A percentile compares a stretch with the other conserved stretches of the same genome.
phyloP scores from a whole-genome alignment of 2,113 vertebrate genomes.

The Platanista minor region DNA sequence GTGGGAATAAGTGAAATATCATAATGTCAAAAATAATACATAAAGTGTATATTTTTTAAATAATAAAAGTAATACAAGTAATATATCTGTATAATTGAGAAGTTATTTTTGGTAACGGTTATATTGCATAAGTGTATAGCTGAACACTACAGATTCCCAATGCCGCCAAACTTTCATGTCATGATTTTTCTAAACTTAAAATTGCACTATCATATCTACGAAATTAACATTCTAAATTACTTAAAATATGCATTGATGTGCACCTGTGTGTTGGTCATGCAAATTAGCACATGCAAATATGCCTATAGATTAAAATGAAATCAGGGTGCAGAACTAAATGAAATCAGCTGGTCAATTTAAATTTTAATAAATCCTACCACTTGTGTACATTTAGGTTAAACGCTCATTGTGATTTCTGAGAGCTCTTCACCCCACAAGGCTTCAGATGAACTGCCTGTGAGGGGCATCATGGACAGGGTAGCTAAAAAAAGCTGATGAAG shows the following conservation, averaged over 20 bases:
- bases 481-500: not conserved
- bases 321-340: constrained; percentile 36
- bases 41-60: not conserved
- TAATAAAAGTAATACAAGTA: not conserved
- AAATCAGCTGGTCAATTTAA: constrained; percentile 63
- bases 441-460: not conserved
- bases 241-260: constrained; percentile 61
- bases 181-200: constrained; percentile 62
- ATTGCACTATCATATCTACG: constrained; percentile 65
- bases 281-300: constrained; percentile 59
- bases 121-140: not conserved
- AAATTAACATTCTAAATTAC: constrained; percentile 67
- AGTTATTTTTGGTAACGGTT: not conserved
- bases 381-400: not conserved
- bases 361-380: constrained; percentile 40
- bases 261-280: constrained; percentile 62
- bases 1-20: not conserved
- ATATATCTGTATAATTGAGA: not conserved
- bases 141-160: not conserved
- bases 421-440: not conserved
- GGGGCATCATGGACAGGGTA: not conserved
- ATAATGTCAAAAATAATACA: not conserved
- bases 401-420: not conserved
- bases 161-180: not conserved
- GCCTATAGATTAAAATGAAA: constrained; percentile 57